phyloP scores from a whole-genome alignment of 1,140 invertebrate genomes.

The Coptotermes formosanus region DNA sequence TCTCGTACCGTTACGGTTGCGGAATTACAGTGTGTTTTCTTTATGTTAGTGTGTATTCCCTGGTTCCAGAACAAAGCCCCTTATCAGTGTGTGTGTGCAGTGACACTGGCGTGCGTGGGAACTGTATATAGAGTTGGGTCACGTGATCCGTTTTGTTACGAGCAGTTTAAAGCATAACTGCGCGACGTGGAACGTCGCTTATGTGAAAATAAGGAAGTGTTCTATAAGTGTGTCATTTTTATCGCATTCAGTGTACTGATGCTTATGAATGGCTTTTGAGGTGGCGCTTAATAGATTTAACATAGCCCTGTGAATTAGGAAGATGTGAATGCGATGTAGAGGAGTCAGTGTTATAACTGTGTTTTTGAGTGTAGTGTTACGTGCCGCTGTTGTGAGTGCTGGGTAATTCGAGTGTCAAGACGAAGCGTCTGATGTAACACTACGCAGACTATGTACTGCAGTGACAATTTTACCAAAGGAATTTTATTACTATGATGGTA shows the following conservation, averaged over 20 bases:
- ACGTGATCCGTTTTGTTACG: not conserved
- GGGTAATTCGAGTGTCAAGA: not conserved
- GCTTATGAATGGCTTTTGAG: not conserved
- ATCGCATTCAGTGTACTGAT: not conserved
- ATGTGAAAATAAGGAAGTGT: not conserved
- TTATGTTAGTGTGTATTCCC: not conserved
- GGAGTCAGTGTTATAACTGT: not conserved
- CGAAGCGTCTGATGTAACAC: not conserved
- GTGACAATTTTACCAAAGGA: not conserved
- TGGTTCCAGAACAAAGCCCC: not conserved
- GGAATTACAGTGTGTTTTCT: too few relatives aligned
- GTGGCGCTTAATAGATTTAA: not conserved
- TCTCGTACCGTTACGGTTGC: too few relatives aligned
- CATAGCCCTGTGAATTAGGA: not conserved
- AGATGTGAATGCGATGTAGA: not conserved
- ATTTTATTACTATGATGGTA: constrained; percentile 33
- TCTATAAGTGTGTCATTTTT: not conserved
- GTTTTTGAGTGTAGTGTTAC: not conserved
- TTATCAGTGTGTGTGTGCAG: not conserved
- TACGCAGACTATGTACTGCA: not conserved
- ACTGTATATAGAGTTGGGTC: not conserved
- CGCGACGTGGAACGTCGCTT: not conserved
- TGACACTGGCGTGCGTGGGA: not conserved
- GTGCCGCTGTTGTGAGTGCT: not conserved
- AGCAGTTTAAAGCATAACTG: not conserved